phyloP scores from a whole-genome alignment of 1,140 invertebrate genomes.

The Diploscapter pachys region DNA sequence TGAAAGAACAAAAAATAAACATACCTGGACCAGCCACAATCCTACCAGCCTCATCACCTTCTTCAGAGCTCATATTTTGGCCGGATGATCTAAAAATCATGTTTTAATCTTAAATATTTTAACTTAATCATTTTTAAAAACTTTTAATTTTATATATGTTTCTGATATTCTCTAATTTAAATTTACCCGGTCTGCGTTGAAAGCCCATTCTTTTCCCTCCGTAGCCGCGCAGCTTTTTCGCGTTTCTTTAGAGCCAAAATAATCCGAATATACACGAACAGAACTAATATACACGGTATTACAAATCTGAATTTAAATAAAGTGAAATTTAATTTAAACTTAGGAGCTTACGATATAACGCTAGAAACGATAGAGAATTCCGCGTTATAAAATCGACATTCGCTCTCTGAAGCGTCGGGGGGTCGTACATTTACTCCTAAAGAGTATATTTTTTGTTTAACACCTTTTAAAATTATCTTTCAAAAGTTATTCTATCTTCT shows the following conservation, averaged over 20 bases:
- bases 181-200: too few relatives aligned
- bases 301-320: constrained; percentile 78
- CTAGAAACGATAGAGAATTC: constrained; percentile 97
- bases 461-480: background rate
- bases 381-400: constrained; percentile 91
- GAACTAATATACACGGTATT: constrained; percentile 74
- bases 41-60: constrained; percentile 51
- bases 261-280: constrained; percentile 56
- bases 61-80: constrained; percentile 8
- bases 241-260: constrained; percentile 48
- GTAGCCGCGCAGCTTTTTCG: constrained; percentile 37
- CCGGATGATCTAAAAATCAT: constrained; percentile 9
- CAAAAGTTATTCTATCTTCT: constrained; percentile 6
- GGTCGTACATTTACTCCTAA: constrained; percentile 53
- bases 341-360: constrained; percentile 95
- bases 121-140: background rate
- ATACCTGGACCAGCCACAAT: constrained; percentile 55
- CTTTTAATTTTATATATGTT: constrained; percentile 12
- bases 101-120: background rate
- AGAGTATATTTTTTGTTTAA: background rate
- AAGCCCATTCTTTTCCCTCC: constrained; percentile 15
- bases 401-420: constrained; percentile 42
- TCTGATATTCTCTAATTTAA: too few relatives aligned
- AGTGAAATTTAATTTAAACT: constrained; percentile 66
- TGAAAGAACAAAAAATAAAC: background rate